Conservation (phyloP, 2,797 vertebrate species). For the Megaceryle alcyon region DNA sequence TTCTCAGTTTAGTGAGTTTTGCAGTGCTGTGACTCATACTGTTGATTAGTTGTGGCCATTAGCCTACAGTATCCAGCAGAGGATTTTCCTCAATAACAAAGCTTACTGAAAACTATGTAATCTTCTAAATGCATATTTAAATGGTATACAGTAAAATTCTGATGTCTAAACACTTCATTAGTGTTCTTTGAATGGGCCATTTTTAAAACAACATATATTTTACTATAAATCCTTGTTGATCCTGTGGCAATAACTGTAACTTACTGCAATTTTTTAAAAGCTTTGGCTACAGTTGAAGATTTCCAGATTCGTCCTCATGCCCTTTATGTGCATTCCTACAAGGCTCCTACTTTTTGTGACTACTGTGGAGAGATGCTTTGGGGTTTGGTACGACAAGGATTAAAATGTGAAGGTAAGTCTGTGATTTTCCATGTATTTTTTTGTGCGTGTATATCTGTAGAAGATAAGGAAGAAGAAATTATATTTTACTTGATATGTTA, state of each 20-base stretch:
- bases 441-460: not conserved
- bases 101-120: not conserved
- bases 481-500: not conserved
- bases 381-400: conserved; percentile 95
- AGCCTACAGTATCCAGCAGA: not conserved
- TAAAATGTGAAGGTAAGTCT: conserved; percentile 95
- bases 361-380: conserved; percentile 99
- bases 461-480: not conserved
- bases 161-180: not conserved
- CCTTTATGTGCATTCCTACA: conserved; percentile 97
- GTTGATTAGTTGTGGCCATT: not conserved
- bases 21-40: not conserved
- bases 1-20: not conserved
- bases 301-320: conserved; percentile 98
- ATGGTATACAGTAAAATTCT: not conserved
- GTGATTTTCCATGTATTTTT: not conserved
- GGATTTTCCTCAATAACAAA: not conserved
- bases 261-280: conserved; percentile 78
- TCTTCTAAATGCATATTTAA: not conserved
- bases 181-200: not conserved
- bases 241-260: conserved; percentile 24
- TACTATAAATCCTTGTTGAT: conserved; percentile 14
- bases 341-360: conserved; percentile 97
- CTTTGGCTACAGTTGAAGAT: conserved; percentile 96
- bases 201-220: not conserved